Base-by-base conservation (phyloP, 2,113 vertebrate genomes). In the Thalassoma bifasciatum region DNA sequence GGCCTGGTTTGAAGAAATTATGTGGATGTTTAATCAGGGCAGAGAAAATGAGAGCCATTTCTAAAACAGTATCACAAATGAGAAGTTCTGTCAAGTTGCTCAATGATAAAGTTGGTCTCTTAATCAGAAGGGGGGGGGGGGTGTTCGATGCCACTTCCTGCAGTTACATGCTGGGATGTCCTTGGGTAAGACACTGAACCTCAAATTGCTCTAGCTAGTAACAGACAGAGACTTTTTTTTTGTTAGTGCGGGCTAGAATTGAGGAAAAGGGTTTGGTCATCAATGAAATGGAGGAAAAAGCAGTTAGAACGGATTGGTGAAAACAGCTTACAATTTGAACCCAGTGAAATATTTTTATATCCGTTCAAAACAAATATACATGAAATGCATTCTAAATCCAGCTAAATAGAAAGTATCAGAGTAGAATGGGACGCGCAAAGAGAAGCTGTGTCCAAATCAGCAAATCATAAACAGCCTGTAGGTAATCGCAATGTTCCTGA, bases 1-100 rank as follows among this genome's bases (percentile, higher is more conserved):
- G 60, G 34, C 51, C 70, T 73, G 70, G 34, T 64, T 49, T 44
- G 58, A 62, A 34, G 10, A 34, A 23, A 24, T 16, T 34, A 23
- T 34, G 49, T 22, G 40, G n/a, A 13, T 3, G 7, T 46, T 37
- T 56, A 64, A 49, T 64, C 26, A 73, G 71, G 60, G 17, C 51
- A 49, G 16, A 49, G 16, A 14, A 36, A 46, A 63, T 46, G n/a
- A 51, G 58, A 54, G 38, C 71, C 40, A 22, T 16, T 21, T 19
- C 40, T 53, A 61, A 40, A 42, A 30, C 51, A 61, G 67, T 69
- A 30, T 19, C 7, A 60, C 30, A 70, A 70, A 50, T 24, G 6
- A 50, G 44, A 9, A n/a, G 46, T 2, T 19, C 19, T 8, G 1
- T 14, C 6, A 50, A n/a, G 22, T 17, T 47, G 10, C 42, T 24